Percentiles rank a stretch among this genome's conserved stretches.
Conservation (phyloP, 53 echinoderm and acorn worm genomes). For the Henricia sp. region DNA sequence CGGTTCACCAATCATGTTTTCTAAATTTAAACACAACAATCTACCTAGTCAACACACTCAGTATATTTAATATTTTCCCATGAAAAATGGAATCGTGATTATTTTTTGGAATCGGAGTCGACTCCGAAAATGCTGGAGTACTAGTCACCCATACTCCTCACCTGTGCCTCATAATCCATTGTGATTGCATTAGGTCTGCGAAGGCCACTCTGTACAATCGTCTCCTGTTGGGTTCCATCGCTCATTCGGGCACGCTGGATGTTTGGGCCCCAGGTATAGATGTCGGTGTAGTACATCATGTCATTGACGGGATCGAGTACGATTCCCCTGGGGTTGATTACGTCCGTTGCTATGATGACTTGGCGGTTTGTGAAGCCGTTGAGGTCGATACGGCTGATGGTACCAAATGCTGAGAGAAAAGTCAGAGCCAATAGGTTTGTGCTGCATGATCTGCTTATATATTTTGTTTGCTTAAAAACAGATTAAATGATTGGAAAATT, state of each 20-base stretch:
- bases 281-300: conserved; percentile 51
- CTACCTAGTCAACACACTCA: too few species aligned
- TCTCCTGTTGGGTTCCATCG: conserved; percentile 26
- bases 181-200: conserved; percentile 56
- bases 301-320: conserved; percentile 54
- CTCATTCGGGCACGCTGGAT: conserved; percentile 65
- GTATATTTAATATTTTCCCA: too few species aligned
- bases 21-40: too few species aligned
- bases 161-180: conserved; percentile 59
- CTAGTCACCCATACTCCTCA: too few species aligned
- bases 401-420: background rate
- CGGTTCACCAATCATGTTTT: too few species aligned
- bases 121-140: too few species aligned
- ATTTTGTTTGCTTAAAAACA: too few species aligned
- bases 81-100: too few species aligned
- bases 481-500: too few species aligned
- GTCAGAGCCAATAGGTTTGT: too few species aligned
- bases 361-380: conserved; percentile 43
- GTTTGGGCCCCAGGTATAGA: background rate
- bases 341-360: conserved; percentile 38
- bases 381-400: conserved; percentile 43
- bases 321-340: conserved; percentile 47
- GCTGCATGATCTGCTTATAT: too few species aligned
- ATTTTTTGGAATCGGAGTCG: too few species aligned
- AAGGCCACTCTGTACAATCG: conserved; percentile 6